These are phyloP conservation scores for Diaperis boleti DNA, from an alignment of 2,888 invertebrate species.

Conservation along the genomic window DNA sequence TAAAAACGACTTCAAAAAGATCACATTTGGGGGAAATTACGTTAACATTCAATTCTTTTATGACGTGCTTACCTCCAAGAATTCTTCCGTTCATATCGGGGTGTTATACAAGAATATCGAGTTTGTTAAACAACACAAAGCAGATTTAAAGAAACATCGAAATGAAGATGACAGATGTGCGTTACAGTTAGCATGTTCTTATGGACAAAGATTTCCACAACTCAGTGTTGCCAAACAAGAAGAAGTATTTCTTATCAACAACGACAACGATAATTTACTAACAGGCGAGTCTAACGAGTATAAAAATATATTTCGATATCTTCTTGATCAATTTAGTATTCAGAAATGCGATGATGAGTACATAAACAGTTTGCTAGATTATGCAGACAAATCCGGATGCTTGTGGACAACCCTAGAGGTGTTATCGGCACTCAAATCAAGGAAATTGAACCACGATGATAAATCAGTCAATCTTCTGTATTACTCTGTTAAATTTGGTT, in stretches of 20 bases:
- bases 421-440: neutral
- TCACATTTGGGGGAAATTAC: neutral
- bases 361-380: neutral
- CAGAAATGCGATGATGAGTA: neutral
- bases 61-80: slow-evolving; percentile 9
- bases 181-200: slow-evolving; percentile 20
- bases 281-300: slow-evolving; percentile 4
- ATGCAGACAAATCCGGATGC: slow-evolving; percentile 4
- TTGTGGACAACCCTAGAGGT: neutral
- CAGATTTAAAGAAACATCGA: neutral
- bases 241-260: slow-evolving; percentile 6
- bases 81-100: slow-evolving; percentile 2
- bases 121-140: slow-evolving; percentile 5
- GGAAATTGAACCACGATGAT: neutral
- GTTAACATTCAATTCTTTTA: slow-evolving; percentile 22
- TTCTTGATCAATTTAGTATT: slow-evolving; percentile 6
- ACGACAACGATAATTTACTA: slow-evolving; percentile 2
- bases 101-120: slow-evolving; percentile 21
- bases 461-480: slow-evolving; percentile 1
- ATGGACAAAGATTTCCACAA: slow-evolving; percentile 9
- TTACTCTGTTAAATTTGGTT: slow-evolving; percentile 12
- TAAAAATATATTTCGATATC: slow-evolving; percentile 8
- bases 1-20: neutral
- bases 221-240: neutral
- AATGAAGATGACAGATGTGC: slow-evolving; percentile 4